Base-by-base conservation (phyloP, 2,797 vertebrate genomes). In the Antrozous pallidus region DNA sequence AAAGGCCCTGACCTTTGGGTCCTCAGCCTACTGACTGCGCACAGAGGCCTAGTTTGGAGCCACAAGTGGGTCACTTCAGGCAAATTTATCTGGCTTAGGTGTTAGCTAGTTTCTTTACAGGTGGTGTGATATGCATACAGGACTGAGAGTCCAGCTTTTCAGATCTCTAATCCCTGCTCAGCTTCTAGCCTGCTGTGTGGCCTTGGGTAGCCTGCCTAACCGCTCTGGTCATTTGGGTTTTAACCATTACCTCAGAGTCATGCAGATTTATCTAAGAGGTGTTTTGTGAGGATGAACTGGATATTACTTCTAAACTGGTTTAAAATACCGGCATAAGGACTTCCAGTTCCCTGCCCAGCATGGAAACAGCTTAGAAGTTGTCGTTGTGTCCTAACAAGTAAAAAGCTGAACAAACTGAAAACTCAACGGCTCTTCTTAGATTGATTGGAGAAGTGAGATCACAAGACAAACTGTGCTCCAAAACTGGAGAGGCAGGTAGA, bases 61-160 rank as follows among this genome's bases (percentile, higher is more conserved):
- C 70, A 80, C 45, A 47, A 18, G 49, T 58, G 54, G 51, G 16
- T 93, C 28, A 81, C 78, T 89, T 71, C 61, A 87, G 70, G 49
- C 69, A 96, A 7, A 67, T 93, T 82, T 88, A 74, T 90, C 90
- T 94, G 78, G 45, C 45, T 95, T 87, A 86, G 75, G 65, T 95
- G 45, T 91, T 93, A 69, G 71, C 51, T 73, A 82, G 42, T 87
- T 77, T 89, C 93, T 82, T 79, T 85, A 74, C 9, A 74, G 73
- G 56, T 58, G 51, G 49, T 88, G 33, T 91, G 45, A 56, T 95
- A 33, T 95, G 65, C 16, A 82, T 24, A 82, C 10, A 81, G 13
- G 49, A 31, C 38, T 89, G 61, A 11, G 69, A 90, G 18, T 95
- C 45, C 71, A 54, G 18, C 28, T 58, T 45, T 88, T 24, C 33